Base-by-base conservation (phyloP, 2,797 vertebrate species). In the Crenichthys baileyi region DNA sequence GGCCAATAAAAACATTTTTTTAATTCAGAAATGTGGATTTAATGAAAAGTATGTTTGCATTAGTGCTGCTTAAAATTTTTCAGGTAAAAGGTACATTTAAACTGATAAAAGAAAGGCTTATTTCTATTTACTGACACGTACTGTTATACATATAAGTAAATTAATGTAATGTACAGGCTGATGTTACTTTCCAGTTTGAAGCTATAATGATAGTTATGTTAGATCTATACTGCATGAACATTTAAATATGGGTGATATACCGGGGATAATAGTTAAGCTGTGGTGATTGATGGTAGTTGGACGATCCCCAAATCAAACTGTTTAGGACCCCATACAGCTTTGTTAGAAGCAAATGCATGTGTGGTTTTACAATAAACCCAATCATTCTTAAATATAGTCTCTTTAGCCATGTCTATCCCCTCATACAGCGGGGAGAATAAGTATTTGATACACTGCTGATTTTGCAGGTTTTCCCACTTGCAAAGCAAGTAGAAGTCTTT, bases 311-410 rank as follows among this genome's bases (percentile, higher is more conserved):
- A 24, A 13, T 67, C 1, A 44, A 67, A 41, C 7, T 41, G 11
- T 11, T 56, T 7, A 24, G 7, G 53, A 2, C 53, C 7, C 22
- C 7, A 56, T 67, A n/a, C 39, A 67, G 41, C 39, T 39, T 20
- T 67, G 1, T 44, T 41, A 44, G 22, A 67, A 22, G 4, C 36
- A 39, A n/a, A 15, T 15, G n/a, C 22, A 26, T 70, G 41, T 31
- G 39, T 73, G 72, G 7, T 77, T 70, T 31, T 48, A 61, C 78
- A 79, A 51, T 86, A 26, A 78, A 77, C 74, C 41, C 36, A 41
- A 50, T 70, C 60, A 20, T 80, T 75, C 48, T 78, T 36, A 36
- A 50, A 39, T 36, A 46, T 11, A 12, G 12, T 63, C 7, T 50
- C 31, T 53, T 53, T 39, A 29, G 22, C 29, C 53, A 16, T 79